Base-by-base conservation (phyloP, 1,140 invertebrate genomes). In the Ectropis grisescens region DNA sequence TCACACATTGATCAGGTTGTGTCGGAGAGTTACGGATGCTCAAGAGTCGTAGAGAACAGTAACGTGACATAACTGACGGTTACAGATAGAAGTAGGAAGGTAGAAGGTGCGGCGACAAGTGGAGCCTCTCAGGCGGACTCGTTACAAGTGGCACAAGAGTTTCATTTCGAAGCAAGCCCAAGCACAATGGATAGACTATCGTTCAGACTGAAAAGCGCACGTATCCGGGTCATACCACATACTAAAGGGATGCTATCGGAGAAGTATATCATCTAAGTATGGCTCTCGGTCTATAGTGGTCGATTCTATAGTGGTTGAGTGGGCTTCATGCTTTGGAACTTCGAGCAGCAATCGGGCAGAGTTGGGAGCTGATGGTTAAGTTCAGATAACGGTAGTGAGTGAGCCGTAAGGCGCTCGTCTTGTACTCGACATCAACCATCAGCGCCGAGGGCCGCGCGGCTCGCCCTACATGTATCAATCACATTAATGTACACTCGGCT, bases 341-440 rank as follows among this genome's bases (percentile, higher is more conserved):
- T 60, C 58, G 60, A 59, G 60, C 54, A 59, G 51, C 40, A 45
- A 41, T 42, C 52, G 47, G 54, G 48, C 56, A 43, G 47, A 31
- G 38, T 49, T 37, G 42, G 60, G 58, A 59, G 61, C 58, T 64
- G 75, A 80, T 70, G 66, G 68, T 80, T 80, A 80, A 78, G 33
- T 39, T 38, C 13, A n/a, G n/a, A n/a, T n/a, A n/a, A n/a, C n/a
- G n/a, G n/a, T n/a, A n/a, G n/a, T n/a, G n/a, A n/a, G n/a, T n/a
- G n/a, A n/a, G n/a, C n/a, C n/a, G n/a, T n/a, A n/a, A n/a, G n/a
- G n/a, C n/a, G n/a, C n/a, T n/a, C n/a, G n/a, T n/a, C n/a, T n/a
- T n/a, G n/a, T n/a, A n/a, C n/a, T n/a, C n/a, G n/a, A n/a, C n/a
- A 70, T 74, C 74, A 81, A 81, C 70, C 62, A 69, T 71, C 75